Percentiles rank a stretch among this genome's conserved stretches.
Conservation (phyloP, 2,888 invertebrate species). For the Hemicrepidius hirtus region DNA sequence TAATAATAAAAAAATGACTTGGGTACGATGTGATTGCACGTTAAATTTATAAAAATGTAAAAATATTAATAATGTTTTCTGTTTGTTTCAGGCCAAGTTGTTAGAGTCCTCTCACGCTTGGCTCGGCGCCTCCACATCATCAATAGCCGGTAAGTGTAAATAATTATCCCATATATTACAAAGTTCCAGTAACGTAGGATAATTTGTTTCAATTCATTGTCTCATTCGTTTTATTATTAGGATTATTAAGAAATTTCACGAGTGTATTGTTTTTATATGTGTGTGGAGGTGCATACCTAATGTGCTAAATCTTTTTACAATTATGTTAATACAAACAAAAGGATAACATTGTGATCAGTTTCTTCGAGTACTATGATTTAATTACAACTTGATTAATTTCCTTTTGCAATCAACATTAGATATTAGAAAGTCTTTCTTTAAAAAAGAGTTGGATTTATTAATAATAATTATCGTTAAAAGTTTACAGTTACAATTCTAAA, state of each 20-base stretch:
- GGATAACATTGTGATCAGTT: neutral
- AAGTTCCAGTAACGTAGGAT: constrained; percentile 27
- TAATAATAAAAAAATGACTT: no score
- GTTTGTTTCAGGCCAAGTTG: constrained; percentile 88
- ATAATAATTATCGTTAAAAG: neutral
- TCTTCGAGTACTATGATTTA: no score
- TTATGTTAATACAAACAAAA: neutral
- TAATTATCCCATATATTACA: neutral
- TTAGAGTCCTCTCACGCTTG: constrained; percentile 94
- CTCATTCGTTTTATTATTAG: neutral
- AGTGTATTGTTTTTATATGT: constrained; percentile 14
- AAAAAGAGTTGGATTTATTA: no score
- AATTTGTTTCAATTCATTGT: constrained; percentile 17
- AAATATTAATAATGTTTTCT: constrained; percentile 59
- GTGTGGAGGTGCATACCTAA: constrained; percentile 7
- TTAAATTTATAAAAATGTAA: no score
- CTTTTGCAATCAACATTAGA: no score
- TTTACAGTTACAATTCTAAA: constrained; percentile 5
- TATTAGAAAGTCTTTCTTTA: no score
- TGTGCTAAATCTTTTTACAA: constrained; percentile 1
- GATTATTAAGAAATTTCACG: constrained; percentile 11
- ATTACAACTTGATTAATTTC: no score
- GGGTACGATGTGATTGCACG: no score
- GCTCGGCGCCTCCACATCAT: constrained; percentile 92
- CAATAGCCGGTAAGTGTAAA: constrained; percentile 89